Evolutionary conservation across 2,113 vertebrate genomes (phyloP), one percentile per base, ranked within the genome.

Genomic region (Bos indicus): DNA sequence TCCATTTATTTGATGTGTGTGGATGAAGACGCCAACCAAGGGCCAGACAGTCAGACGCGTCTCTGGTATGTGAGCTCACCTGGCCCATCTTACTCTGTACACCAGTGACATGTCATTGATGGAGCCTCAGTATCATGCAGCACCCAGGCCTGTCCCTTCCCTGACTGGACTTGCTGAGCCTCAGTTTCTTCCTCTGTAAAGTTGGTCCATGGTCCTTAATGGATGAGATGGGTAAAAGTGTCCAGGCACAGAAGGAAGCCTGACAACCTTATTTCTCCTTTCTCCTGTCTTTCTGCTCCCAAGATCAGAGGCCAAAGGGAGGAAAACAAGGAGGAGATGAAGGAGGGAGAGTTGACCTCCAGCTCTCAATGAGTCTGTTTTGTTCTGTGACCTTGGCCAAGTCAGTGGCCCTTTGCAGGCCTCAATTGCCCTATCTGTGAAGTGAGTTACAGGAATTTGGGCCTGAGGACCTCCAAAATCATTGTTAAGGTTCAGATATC

Each of bases 21-120:
- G 82, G 74, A 46, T 43, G 23, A 60, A 60, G 46, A 36, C 78
- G 88, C 83, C n/a, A 74, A 48, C 83, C 59, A 74, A 74, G 62
- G 36, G 48, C 43, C 21, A 71, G 48, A 30, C 0, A 23, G 40
- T 60, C 59, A 81, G 48, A 30, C 0, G 0, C 0, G 0, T 54
- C 30, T 16, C 57, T 46, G 54, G 82, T n/a, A 26, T 2, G 1
- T 15, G 43, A 23, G 54, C 59, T 67, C 13, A 14, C 91, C 26
- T 0, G 2, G 43, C 25, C 13, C 26, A 51, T 40, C 2, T 46
- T 25, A 30, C 64, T 48, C 25, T 46, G 43, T 40, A n/a, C 2
- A 36, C 71, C 11, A 5, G 10, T 6, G 36, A 59, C 74, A 9
- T 14, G 28, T 30, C 4, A 12, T 28, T 19, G n/a, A 2, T 3